Evolutionary conservation across 1,140 invertebrate species (phyloP).

Genomic region (Drosophila littoralis): DNA sequence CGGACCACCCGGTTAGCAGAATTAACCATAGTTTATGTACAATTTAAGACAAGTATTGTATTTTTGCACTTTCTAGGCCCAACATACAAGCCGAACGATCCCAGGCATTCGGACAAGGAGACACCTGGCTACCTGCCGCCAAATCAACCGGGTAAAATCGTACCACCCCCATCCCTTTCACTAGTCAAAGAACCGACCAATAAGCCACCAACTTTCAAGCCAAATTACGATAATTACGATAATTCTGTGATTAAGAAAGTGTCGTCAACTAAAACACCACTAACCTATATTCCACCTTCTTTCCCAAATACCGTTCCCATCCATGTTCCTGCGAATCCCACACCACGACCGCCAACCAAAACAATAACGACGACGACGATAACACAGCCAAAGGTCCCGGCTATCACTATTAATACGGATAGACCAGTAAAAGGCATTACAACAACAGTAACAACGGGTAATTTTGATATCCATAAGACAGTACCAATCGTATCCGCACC

Average conservation of each 20-base stretch:
- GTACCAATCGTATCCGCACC: constrained; percentile 13
- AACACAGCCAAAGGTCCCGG: constrained; percentile 77
- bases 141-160: constrained; percentile 69
- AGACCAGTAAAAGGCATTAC: constrained; percentile 68
- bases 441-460: constrained; percentile 66
- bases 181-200: constrained; percentile 47
- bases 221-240: constrained; percentile 74
- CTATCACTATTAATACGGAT: constrained; percentile 78
- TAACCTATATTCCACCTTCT: constrained; percentile 83
- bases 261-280: constrained; percentile 60
- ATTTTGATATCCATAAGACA: constrained; percentile 68
- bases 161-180: constrained; percentile 50
- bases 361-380: constrained; percentile 53
- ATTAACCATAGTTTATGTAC: too few relatives aligned
- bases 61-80: constrained; percentile 14
- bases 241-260: constrained; percentile 69
- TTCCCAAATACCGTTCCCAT: constrained; percentile 63
- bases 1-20: constrained; percentile 41
- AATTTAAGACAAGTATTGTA: not conserved
- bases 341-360: constrained; percentile 54
- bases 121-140: constrained; percentile 80
- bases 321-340: constrained; percentile 57
- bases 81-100: constrained; percentile 55
- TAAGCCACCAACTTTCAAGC: constrained; percentile 57
- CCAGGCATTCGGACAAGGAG: constrained; percentile 73